Base-by-base conservation (phyloP, 2,888 invertebrate genomes). In the Frankliniella intonsa region DNA sequence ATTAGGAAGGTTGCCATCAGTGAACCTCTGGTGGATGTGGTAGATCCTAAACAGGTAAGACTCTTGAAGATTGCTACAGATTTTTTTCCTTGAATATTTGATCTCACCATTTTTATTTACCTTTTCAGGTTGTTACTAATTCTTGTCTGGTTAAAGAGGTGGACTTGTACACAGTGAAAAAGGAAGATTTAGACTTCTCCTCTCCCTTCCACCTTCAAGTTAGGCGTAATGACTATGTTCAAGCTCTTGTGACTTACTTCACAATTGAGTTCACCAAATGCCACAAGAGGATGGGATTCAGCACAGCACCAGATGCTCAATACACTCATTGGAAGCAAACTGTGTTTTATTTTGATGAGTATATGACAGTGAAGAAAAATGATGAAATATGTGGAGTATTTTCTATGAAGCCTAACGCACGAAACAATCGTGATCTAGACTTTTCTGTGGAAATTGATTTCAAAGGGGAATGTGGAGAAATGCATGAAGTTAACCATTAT, bases 251-350 rank as follows among this genome's bases (percentile, higher is more conserved):
- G 85, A 98, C 99, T 38, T 99, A 97, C 90, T 99, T 99, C 90
- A 99, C 97, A 87, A 97, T 99, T 85, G 99, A 99, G 90, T 99
- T 99, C 90, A 97, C 98, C 65, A 98, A 98, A 91, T 99, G 98
- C 86, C 99, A 99, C 91, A 99, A 98, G 90, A 92, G 97, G 82
- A 95, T 97, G 84, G 98, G 99, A 49, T 99, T 99, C 90, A 98
- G 98, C 86, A 99, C 99, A 83, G 97, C 97, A 0, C 99, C 99
- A 0, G 99, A 99, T 87, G 95, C 97, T 0, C 95, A 96, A 51
- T 99, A 99, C 89, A 99, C 99, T 38, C 99, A 99, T 89, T 99
- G 99, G 99, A 99, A 99, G 88, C 98, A 98, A 89, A 96, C 95
- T 11, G 99, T 99, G 81, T 99, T 99, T 90, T 99, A 99, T 88